Conservation (phyloP, 2,797 vertebrate genomes). For the Malacoctenus gilli region DNA sequence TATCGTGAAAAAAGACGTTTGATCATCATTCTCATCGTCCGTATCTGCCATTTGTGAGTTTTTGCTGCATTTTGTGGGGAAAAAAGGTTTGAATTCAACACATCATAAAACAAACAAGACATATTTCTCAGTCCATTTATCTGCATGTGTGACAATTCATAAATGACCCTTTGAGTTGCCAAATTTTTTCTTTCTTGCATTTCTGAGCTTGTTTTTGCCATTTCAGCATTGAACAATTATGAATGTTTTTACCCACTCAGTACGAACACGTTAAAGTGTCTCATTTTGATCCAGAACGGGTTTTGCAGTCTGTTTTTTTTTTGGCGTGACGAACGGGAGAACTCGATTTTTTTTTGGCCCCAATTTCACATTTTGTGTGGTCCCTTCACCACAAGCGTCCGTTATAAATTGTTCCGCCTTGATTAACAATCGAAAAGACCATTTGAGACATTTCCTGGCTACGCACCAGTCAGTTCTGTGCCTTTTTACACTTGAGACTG, state of each 20-base stretch:
- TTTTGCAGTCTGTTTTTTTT: constrained; percentile 18
- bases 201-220: constrained; percentile 65
- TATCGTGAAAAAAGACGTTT: constrained; percentile 59
- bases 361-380: constrained; percentile 47
- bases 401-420: constrained; percentile 32
- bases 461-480: constrained; percentile 32
- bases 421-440: constrained; percentile 55
- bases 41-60: constrained; percentile 57
- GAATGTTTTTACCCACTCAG: constrained; percentile 53
- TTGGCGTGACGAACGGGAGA: no score
- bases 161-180: constrained; percentile 67
- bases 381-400: constrained; percentile 28
- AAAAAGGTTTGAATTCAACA: constrained; percentile 65
- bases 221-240: constrained; percentile 54
- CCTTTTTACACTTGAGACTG: constrained; percentile 51
- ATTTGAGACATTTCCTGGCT: constrained; percentile 26
- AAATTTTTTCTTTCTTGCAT: constrained; percentile 64
- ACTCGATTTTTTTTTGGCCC: no score
- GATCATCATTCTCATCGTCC: constrained; percentile 38
- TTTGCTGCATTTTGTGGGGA: constrained; percentile 63
- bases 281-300: constrained; percentile 22
- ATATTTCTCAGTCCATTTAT: constrained; percentile 49
- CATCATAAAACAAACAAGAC: constrained; percentile 41
- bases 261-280: constrained; percentile 38
- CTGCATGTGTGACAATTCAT: constrained; percentile 61